Evolutionary conservation across 1,140 invertebrate genomes (phyloP), one percentile per base, ranked within the genome.

Genomic region (Mizuhopecten yessoensis): DNA sequence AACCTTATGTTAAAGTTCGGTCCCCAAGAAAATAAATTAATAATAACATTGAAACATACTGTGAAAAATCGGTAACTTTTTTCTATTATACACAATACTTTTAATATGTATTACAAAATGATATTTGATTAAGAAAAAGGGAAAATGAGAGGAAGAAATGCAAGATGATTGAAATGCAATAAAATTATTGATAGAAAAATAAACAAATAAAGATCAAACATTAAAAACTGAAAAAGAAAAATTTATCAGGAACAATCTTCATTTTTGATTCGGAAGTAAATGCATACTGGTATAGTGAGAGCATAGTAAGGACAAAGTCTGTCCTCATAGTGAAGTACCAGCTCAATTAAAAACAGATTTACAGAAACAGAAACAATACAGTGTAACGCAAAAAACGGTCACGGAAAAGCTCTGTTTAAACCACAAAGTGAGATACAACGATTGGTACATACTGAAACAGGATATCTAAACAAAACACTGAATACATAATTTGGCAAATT

Each of bases 21-120:
- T 75, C 57, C n/a, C n/a, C n/a, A 75, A 75, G 29, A 75, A 29
- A 75, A 75, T 75, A 75, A 75, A 75, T 75, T 75, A 75, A 75
- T 29, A n/a, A 75, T 75, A 17, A 75, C 0, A 75, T 75, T 29
- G 3, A 75, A 29, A 75, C 2, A 75, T 29, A 17, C 17, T 49
- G 20, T 49, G n/a, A 75, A 13, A 17, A 29, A 75, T n/a, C 17
- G 23, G n/a, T 75, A 23, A 75, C 20, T n/a, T n/a, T 5, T 29
- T 0, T 17, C n/a, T 29, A 29, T 75, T 17, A 20, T 75, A 75
- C 23, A 29, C 29, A 75, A 17, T n/a, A 75, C 5, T 2, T 3
- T 9, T n/a, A 29, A n/a, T n/a, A 75, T 75, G 42, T 13, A 13
- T 13, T 75, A 75, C n/a, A 39, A 75, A 29, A 75, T 75, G 42